Conservation (phyloP, 2,797 vertebrate genomes). For the Gallinago stenura region DNA sequence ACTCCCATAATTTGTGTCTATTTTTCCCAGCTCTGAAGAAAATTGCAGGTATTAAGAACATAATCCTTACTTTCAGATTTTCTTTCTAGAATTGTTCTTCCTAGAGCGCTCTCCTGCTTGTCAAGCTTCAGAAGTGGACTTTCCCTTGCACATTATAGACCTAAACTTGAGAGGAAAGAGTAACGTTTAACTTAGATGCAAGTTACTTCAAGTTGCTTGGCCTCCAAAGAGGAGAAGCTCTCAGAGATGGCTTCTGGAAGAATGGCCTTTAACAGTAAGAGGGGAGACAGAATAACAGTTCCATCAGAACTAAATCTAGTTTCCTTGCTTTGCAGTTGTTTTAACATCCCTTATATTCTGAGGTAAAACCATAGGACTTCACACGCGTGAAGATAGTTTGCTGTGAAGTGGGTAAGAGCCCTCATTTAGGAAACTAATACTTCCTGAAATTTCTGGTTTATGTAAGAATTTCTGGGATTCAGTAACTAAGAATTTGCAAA, state of each 20-base stretch:
- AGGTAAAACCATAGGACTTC: not conserved
- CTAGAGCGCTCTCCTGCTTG: not conserved
- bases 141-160: not conserved
- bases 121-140: not conserved
- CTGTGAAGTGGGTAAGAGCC: not conserved
- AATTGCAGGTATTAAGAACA: not conserved
- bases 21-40: not conserved
- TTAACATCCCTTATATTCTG: not conserved
- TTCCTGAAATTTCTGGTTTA: not conserved
- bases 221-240: not conserved
- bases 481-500: not conserved
- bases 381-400: not conserved
- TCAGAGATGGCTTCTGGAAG: not conserved
- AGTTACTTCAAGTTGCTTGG: not conserved
- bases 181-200: not conserved
- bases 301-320: conserved; percentile 2
- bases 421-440: not conserved
- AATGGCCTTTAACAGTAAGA: not conserved
- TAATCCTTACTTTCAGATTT: not conserved
- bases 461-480: not conserved
- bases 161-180: not conserved
- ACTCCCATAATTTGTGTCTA: not conserved
- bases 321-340: not conserved
- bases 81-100: not conserved
- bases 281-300: conserved; percentile 2